A percentile compares a stretch with the other conserved stretches of the same genome.
Evolutionary conservation across 1,140 invertebrate genomes (phyloP).

Genomic region (Berghia stephanieae): DNA sequence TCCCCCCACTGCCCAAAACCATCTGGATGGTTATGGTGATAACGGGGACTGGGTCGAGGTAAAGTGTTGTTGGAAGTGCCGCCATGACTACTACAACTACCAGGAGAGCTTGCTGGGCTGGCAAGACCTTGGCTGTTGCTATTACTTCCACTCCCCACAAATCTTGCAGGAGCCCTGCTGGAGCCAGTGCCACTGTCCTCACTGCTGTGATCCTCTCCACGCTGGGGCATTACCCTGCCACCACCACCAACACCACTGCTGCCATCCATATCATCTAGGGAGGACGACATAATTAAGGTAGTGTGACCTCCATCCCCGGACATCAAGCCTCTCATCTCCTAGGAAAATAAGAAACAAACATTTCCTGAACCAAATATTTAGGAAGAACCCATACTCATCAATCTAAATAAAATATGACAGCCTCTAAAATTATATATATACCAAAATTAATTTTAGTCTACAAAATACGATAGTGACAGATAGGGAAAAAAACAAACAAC

Average conservation of each 20-base stretch:
- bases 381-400: neutral
- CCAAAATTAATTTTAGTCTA: neutral
- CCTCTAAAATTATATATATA: neutral
- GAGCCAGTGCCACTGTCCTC: conserved; percentile 26
- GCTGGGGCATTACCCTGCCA: too few species aligned
- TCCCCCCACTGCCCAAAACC: conserved; percentile 18
- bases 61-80: too few species aligned
- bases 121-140: too few species aligned
- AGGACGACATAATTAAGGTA: too few species aligned
- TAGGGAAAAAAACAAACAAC: neutral
- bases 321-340: too few species aligned
- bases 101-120: conserved; percentile 18
- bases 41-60: too few species aligned
- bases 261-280: conserved; percentile 24
- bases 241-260: neutral
- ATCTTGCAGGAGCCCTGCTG: conserved; percentile 24
- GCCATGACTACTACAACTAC: neutral
- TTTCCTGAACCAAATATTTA: neutral
- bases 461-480: neutral
- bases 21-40: too few species aligned
- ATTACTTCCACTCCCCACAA: neutral
- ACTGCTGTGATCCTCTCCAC: conserved; percentile 25
- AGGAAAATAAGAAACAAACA: neutral
- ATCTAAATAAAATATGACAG: neutral
- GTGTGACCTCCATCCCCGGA: too few species aligned